Evolutionary conservation across 2,797 vertebrate species (phyloP), one percentile per base, ranked within the genome.

Genomic region (Pangasius sanitwongsei): DNA sequence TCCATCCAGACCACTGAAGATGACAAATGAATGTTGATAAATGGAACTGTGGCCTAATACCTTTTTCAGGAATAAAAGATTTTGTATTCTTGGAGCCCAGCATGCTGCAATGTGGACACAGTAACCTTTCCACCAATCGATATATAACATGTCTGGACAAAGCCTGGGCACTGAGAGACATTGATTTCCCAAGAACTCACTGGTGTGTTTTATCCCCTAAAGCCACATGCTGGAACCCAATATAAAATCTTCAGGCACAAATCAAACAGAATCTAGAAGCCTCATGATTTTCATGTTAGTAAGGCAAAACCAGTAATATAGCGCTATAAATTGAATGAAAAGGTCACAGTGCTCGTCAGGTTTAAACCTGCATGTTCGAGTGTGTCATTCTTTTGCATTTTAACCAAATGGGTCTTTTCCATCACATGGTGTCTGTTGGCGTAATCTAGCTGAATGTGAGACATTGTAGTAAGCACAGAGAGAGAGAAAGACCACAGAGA

Each of bases 121-220:
- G 75, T 83, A 90, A 89, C 89, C 88, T 86, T 89, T 90, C 81
- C 37, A 67, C 9, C 67, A 89, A 88, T 85, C 83, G 86, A 91
- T 87, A 87, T 89, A 80, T 84, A 90, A 86, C 89, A 88, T 83
- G 87, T 86, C 87, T 89, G 75, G 81, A 86, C 53, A 90, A 74
- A 78, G 84, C 83, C 80, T 80, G 72, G 85, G 85, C 69, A 87
- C 89, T 87, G 90, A 81, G 88, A 91, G 81, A 87, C 86, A 91
- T 87, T 89, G 91, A 91, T 92, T 92, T 89, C 83, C 69, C 67
- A 72, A 75, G 86, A 87, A 86, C 83, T 83, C 80, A 77, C 83
- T 87, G 86, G 61, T 81, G 86, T 86, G 86, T 86, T 90, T 86
- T 86, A 85, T 84, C 11, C 87, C 67, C 41, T 69, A 81, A 77